Conservation (phyloP, 2,888 invertebrate species). For the Stegophylla sp. region DNA sequence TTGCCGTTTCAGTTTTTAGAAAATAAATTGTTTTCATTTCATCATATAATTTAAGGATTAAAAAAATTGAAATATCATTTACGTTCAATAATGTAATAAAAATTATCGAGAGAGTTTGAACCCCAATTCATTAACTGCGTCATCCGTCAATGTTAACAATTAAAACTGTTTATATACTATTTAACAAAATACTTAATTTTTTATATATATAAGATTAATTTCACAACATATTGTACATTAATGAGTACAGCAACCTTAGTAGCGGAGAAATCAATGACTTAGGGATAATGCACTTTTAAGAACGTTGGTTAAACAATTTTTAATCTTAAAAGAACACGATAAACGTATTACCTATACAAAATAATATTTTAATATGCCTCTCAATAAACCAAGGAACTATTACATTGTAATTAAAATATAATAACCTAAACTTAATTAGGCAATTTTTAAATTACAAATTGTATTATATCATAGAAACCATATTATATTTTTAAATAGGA, state of each 20-base stretch:
- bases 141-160: not conserved
- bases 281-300: conserved; percentile 1
- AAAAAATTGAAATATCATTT: too few relatives aligned
- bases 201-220: too few relatives aligned
- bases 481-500: conserved; percentile 40
- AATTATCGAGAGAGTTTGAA: too few relatives aligned
- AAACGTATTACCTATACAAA: conserved; percentile 10
- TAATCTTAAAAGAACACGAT: not conserved
- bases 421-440: conserved; percentile 33
- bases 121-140: too few relatives aligned
- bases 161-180: not conserved
- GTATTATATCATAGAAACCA: conserved; percentile 2
- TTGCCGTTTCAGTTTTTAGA: conserved; percentile 1
- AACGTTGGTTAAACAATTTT: conserved; percentile 2
- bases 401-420: conserved; percentile 31
- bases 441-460: conserved; percentile 32
- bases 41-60: too few relatives aligned
- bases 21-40: not conserved
- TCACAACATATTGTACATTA: too few relatives aligned
- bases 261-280: not conserved
- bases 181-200: too few relatives aligned
- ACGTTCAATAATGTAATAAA: too few relatives aligned
- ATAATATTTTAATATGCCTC: conserved; percentile 29
- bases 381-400: conserved; percentile 42
- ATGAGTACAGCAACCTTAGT: too few relatives aligned